A percentile compares a stretch with the other conserved stretches of the same genome.
Conservation (phyloP, 2,888 invertebrate genomes). For the Mesorhabditis belari region DNA sequence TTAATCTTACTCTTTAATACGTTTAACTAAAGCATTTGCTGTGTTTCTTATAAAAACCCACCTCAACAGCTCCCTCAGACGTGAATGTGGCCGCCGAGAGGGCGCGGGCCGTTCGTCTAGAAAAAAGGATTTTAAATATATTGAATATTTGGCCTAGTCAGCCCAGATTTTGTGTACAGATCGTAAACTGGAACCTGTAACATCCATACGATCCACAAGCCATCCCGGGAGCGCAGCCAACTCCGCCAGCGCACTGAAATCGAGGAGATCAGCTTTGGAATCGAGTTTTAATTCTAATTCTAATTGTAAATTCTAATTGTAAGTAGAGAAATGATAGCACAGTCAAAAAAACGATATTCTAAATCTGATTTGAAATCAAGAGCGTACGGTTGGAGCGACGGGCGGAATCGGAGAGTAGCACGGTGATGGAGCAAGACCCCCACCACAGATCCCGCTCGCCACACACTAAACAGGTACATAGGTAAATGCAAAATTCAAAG, state of each 20-base stretch:
- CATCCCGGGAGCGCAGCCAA: constrained; percentile 35
- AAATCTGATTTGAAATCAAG: no score
- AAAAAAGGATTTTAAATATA: background rate
- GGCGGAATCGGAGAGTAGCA: constrained; percentile 24
- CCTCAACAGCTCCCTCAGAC: background rate
- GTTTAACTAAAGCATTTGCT: background rate
- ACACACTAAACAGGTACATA: constrained; percentile 48
- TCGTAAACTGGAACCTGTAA: no score
- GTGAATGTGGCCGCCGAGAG: background rate
- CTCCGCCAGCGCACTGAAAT: background rate
- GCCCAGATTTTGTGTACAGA: no score
- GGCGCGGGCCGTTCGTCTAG: background rate
- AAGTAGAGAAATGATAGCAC: no score
- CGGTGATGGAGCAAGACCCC: constrained; percentile 14
- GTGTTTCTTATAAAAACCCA: background rate
- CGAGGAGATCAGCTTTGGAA: background rate
- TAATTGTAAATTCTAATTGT: no score
- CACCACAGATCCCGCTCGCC: constrained; percentile 45
- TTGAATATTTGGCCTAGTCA: background rate
- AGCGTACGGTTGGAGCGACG: constrained; percentile 21
- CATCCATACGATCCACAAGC: constrained; percentile 35
- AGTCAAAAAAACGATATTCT: no score
- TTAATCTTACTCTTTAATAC: no score
- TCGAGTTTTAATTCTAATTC: background rate
- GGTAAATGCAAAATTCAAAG: no score